phyloP scores from a whole-genome alignment of 2,113 vertebrate genomes.

The Uria lomvia region DNA sequence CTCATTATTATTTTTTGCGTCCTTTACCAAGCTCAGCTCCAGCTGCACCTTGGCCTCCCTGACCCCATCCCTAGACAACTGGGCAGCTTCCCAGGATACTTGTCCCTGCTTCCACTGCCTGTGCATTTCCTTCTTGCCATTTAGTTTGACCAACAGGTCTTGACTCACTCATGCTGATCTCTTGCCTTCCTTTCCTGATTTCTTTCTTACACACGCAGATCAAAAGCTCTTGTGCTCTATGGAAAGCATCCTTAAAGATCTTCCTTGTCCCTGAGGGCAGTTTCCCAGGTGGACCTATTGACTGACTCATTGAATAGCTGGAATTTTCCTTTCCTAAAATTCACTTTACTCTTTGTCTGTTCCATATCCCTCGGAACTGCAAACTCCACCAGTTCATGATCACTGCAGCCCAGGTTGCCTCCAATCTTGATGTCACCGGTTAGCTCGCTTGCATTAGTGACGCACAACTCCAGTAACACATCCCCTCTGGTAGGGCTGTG shows the following conservation, averaged over 20 bases:
- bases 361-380: neutral
- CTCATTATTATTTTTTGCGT: neutral
- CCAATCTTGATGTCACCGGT: neutral
- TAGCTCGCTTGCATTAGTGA: neutral
- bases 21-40: neutral
- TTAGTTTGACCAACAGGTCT: neutral
- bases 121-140: neutral
- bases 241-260: neutral
- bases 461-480: neutral
- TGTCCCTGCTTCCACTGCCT: neutral
- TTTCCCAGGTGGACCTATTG: neutral
- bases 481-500: neutral
- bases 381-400: no score
- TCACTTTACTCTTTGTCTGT: neutral
- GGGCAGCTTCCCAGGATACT: neutral
- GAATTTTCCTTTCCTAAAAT: neutral
- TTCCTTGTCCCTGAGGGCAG: neutral
- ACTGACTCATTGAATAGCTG: neutral
- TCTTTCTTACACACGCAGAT: neutral
- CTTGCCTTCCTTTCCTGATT: neutral
- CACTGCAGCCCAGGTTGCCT: neutral
- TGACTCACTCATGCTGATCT: neutral
- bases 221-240: neutral
- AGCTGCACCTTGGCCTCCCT: neutral
- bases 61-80: fast-evolving